Evolutionary conservation across 2,888 invertebrate species (phyloP), one percentile per base, ranked within the genome.

Genomic region (Dicycla oo): DNA sequence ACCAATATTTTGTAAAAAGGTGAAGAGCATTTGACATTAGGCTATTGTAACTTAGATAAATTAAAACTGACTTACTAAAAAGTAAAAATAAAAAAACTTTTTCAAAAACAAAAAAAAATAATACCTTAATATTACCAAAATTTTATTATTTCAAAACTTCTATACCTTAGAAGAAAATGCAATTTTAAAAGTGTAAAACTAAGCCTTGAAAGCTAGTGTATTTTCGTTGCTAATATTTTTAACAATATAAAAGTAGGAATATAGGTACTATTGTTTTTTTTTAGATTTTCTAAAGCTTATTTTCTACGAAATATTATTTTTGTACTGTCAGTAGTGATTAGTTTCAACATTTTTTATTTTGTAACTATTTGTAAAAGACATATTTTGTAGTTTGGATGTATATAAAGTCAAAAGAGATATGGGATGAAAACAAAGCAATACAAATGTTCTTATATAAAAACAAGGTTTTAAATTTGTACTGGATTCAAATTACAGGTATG

Each of bases 231-330:
- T 18, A 26, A 34, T 13, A 6, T 40, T 18, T 40, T 18, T 34
- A 43, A 53, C 8, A 40, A 66, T 34, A 40, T 43, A 20, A 58
- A 53, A n/a, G 0, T 23, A 51, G 1, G 23, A 80, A 64, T 20
- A 3, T 2, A 30, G 4, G 40, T 10, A 15, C 38, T 34, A 45
- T 47, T 38, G 6, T 18, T 49, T 45, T 13, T 66, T 73, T 67
- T 68, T 65, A 11, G 8, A 68, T 73, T 72, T 80, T 80, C 49
- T 80, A 82, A 89, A 85, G 81, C 88, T 89, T 89, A 91, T 75
- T 76, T 73, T 71, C 87, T 90, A 90, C 79, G 69, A 86, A 84
- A 79, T 84, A 81, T 78, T 86, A 82, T 76, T 90, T 92, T 92
- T 92, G 91, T 91, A 91, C 90, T 91, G 87, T 89, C 49, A 64